These are phyloP conservation scores for Eleutherodactylus coqui DNA, from an alignment of 2,797 vertebrate genomes.

Conservation along the genomic window DNA sequence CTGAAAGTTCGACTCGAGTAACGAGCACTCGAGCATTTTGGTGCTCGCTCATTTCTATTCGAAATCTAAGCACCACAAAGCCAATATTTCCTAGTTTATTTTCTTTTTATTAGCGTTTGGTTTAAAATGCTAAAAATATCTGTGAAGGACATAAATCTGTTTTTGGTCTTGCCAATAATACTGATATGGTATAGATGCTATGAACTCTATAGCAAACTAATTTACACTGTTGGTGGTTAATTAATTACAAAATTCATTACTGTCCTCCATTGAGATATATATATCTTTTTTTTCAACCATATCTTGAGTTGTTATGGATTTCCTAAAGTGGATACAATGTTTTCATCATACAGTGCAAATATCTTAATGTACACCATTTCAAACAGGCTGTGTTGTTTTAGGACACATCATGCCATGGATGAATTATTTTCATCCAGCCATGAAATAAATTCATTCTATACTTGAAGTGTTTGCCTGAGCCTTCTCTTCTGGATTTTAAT, in stretches of 20 bases:
- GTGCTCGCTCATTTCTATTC: too few relatives aligned
- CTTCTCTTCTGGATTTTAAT: not conserved
- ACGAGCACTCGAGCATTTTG: too few relatives aligned
- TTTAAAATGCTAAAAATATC: not conserved
- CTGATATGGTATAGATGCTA: not conserved
- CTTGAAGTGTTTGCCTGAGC: not conserved
- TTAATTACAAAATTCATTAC: not conserved
- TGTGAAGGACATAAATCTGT: not conserved
- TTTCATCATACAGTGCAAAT: not conserved
- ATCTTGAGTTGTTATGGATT: not conserved
- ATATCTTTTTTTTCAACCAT: not conserved
- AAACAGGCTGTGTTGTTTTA: not conserved
- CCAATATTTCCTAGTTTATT: not conserved
- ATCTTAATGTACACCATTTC: not conserved
- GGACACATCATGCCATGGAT: constrained; percentile 2
- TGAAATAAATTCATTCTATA: constrained; percentile 2
- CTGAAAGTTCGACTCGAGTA: too few relatives aligned
- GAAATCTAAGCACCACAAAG: not conserved
- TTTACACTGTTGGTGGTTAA: not conserved
- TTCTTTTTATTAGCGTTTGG: not conserved
- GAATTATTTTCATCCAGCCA: not conserved
- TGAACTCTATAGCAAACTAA: not conserved
- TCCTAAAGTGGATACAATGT: not conserved
- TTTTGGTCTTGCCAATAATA: not conserved
- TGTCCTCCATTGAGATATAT: not conserved